Evolutionary conservation across 2,888 invertebrate genomes (phyloP).

Genomic region (Yponomeuta sedellus): DNA sequence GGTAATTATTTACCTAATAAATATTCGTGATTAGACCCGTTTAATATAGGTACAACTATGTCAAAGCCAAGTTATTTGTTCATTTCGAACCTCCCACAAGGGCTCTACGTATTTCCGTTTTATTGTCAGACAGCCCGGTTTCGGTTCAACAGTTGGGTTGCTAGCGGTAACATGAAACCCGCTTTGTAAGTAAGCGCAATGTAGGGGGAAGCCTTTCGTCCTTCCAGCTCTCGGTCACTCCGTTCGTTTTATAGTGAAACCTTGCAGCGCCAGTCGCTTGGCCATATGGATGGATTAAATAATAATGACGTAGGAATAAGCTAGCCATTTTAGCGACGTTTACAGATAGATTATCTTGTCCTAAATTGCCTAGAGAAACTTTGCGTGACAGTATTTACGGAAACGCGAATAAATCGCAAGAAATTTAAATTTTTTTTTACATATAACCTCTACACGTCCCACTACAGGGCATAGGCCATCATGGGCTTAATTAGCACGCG

Average conservation of each 20-base stretch:
- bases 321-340: no score
- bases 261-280: conserved; percentile 31
- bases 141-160: conserved; percentile 27
- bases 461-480: no score
- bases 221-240: conserved; percentile 43
- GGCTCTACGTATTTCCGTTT: conserved; percentile 10
- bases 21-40: no score
- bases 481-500: no score
- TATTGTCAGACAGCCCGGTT: conserved; percentile 15
- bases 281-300: conserved; percentile 1
- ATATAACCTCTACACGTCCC: no score
- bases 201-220: conserved; percentile 59
- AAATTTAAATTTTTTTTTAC: no score
- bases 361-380: no score
- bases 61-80: conserved; percentile 3
- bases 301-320: not conserved
- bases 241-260: conserved; percentile 48
- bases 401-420: no score
- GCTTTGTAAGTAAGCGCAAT: conserved; percentile 21
- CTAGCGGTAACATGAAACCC: conserved; percentile 16
- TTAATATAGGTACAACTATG: no score
- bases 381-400: no score
- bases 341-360: no score
- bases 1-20: no score
- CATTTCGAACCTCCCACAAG: conserved; percentile 7